phyloP scores from a whole-genome alignment of 23 tunicate species.

The Aplidium turbinatum region DNA sequence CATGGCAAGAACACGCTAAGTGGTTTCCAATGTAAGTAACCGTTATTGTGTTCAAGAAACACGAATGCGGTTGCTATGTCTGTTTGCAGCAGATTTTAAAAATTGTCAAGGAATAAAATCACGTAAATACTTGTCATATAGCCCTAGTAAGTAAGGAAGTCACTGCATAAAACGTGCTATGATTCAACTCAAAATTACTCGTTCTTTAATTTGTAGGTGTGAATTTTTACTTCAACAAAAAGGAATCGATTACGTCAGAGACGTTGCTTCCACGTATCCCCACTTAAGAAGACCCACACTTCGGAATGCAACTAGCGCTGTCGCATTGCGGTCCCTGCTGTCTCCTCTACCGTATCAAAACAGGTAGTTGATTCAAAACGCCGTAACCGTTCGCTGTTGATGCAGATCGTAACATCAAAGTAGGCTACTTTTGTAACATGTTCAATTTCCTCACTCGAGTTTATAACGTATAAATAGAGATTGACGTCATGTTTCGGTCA shows the following conservation, averaged over 20 bases:
- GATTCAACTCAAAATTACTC: too few relatives aligned
- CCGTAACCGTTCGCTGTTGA: too few relatives aligned
- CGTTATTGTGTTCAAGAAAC: neutral
- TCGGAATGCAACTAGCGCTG: slow-evolving; percentile 11
- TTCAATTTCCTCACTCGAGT: too few relatives aligned
- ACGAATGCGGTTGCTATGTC: neutral
- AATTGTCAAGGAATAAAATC: neutral
- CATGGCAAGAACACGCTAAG: slow-evolving; percentile 62
- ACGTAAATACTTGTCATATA: neutral
- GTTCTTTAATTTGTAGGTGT: slow-evolving; percentile 14
- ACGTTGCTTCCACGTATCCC: slow-evolving; percentile 9
- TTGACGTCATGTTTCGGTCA: too few relatives aligned
- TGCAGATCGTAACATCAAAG: too few relatives aligned
- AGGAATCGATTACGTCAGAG: slow-evolving; percentile 26
- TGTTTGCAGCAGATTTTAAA: neutral
- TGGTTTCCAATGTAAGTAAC: slow-evolving; percentile 76
- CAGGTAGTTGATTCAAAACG: too few relatives aligned
- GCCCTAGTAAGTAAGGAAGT: too few relatives aligned
- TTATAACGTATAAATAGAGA: too few relatives aligned
- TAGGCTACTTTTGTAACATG: too few relatives aligned
- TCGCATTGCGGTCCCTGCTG: too few relatives aligned
- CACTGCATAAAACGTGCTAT: too few relatives aligned
- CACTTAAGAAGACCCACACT: slow-evolving; percentile 25
- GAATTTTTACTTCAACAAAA: slow-evolving; percentile 37
- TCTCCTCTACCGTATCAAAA: too few relatives aligned